Evolutionary conservation across 2,888 invertebrate genomes (phyloP), one percentile per base, ranked within the genome.

Genomic region (Trypoxylon attenuatum): DNA sequence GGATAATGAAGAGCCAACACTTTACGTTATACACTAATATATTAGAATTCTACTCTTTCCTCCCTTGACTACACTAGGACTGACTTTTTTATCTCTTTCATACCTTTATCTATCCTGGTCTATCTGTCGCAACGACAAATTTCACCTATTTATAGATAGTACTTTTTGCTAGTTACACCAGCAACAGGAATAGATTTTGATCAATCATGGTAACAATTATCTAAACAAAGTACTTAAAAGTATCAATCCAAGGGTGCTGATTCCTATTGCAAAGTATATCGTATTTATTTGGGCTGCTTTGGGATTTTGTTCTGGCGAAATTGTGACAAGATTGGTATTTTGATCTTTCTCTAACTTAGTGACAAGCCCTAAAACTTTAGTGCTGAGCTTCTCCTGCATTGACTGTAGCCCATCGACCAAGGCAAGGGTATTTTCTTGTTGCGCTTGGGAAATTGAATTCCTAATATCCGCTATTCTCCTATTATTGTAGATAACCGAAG

Each of bases 401-500:
- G 61, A 58, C 6, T 55, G 16, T 23, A 83, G 75, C 5, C 33
- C 62, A 27, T 27, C 54, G 18, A 52, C 68, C 13, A 85, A 75
- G 2, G 61, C 60, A 4, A 8, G 47, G 58, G 85, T 81, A 47
- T 83, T 85, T 25, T 66, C 74, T 2, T 52, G 41, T 57, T 85
- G 83, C 1, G 79, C 77, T 18, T 72, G 52, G 0, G 62, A 25
- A 42, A 87, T 76, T 3, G 77, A 69, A 51, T 71, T 73, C 55
- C 79, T 69, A 13, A 86, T 75, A 43, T 81, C 78, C 5, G 64
- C 38, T 54, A 83, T 82, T 67, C 83, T 81, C 46, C 69, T 79
- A 52, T 85, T 81, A 43, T 85, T 86, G 56, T 86, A 84, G 58
- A 86, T 75, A 73, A 82, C 85, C 1, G 86, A 84, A 10, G 78